These are phyloP conservation scores for Vultur gryphus DNA, from an alignment of 2,797 vertebrate genomes.

Conservation along the genomic window DNA sequence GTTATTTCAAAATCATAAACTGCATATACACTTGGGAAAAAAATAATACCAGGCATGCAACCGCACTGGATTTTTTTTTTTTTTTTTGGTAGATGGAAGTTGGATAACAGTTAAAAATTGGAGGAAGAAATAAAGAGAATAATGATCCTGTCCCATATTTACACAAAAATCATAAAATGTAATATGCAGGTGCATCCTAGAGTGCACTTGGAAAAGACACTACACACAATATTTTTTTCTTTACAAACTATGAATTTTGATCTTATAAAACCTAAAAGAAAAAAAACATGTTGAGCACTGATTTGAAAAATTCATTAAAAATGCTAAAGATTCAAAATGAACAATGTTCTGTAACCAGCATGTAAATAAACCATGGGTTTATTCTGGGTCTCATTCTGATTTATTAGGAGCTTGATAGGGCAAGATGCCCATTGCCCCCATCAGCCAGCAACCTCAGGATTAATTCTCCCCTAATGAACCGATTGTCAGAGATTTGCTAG, in stretches of 20 bases:
- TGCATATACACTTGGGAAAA: background rate
- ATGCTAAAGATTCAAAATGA: background rate
- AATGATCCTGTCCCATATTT: background rate
- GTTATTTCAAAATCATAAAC: slow-evolving; percentile 27
- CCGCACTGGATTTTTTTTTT: background rate
- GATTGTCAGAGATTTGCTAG: background rate
- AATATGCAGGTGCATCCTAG: background rate
- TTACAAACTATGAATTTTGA: background rate
- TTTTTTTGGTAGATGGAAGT: background rate
- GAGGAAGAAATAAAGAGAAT: background rate
- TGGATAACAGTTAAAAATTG: background rate
- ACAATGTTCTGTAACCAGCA: background rate
- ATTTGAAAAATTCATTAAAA: background rate
- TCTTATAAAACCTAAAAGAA: background rate
- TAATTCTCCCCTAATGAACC: background rate
- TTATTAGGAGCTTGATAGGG: background rate
- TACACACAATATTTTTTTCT: background rate
- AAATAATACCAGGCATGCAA: background rate
- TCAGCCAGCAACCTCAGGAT: background rate
- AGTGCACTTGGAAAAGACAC: background rate
- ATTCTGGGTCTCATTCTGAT: background rate
- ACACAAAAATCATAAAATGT: background rate
- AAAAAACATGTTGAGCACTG: background rate
- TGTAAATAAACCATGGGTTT: background rate
- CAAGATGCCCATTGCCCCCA: background rate